A percentile compares a stretch with the other conserved stretches of the same genome.
Conservation (phyloP, 1,140 invertebrate species). For the Drosophila santomea region DNA sequence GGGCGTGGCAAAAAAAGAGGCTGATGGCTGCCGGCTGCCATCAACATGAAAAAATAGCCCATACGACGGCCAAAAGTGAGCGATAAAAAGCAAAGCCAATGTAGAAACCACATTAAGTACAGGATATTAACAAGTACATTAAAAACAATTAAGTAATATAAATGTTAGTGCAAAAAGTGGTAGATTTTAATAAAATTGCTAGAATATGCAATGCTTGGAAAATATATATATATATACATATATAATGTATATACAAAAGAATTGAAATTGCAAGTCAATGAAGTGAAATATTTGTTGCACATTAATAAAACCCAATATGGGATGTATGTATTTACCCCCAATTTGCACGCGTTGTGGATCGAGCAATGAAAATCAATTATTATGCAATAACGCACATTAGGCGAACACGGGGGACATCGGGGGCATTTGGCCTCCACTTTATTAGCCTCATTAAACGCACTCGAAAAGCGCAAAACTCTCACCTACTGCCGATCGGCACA, state of each 20-base stretch:
- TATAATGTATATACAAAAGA: too few relatives aligned
- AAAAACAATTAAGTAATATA: background rate
- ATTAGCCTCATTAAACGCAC: slow-evolving; percentile 78
- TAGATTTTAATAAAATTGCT: background rate
- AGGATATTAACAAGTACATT: background rate
- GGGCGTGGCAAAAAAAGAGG: slow-evolving; percentile 14
- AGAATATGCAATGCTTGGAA: background rate
- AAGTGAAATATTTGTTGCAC: background rate
- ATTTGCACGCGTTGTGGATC: background rate
- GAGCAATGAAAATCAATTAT: slow-evolving; percentile 70
- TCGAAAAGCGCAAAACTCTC: slow-evolving; percentile 50
- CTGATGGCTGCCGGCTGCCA: slow-evolving; percentile 9
- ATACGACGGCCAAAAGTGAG: slow-evolving; percentile 20
- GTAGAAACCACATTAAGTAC: slow-evolving; percentile 7
- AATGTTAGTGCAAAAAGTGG: background rate
- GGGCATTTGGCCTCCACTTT: slow-evolving; percentile 44
- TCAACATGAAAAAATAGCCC: slow-evolving; percentile 23
- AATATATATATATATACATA: too few relatives aligned
- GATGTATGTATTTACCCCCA: slow-evolving; percentile 1
- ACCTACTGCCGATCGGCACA: slow-evolving; percentile 9
- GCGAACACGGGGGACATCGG: background rate
- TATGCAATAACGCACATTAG: slow-evolving; percentile 61
- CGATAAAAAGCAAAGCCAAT: slow-evolving; percentile 30
- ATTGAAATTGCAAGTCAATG: background rate
- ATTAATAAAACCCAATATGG: background rate